These are phyloP conservation scores for Phymastichus coffea DNA, from an alignment of 1,140 invertebrate genomes.

Conservation along the genomic window DNA sequence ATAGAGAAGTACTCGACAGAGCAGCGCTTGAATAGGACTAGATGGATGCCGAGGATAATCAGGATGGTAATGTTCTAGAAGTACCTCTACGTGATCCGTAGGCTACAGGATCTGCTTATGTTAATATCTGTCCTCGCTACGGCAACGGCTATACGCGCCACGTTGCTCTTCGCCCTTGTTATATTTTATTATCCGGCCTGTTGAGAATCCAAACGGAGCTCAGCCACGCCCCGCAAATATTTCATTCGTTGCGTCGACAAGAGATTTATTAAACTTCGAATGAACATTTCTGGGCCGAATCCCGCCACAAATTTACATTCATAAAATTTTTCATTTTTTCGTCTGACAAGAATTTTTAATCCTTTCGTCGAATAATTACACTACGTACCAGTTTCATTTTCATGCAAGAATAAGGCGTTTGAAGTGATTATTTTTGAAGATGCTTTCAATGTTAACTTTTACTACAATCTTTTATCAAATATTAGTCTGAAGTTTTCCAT, in stretches of 20 bases:
- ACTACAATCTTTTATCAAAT: too few relatives aligned
- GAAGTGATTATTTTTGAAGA: too few relatives aligned
- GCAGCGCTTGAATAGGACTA: conserved; percentile 18
- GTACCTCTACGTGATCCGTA: conserved; percentile 40
- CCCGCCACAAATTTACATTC: too few relatives aligned
- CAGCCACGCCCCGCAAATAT: conserved; percentile 1
- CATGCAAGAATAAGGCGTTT: too few relatives aligned
- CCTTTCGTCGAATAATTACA: too few relatives aligned
- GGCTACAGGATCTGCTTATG: conserved; percentile 44
- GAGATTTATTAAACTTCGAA: too few relatives aligned
- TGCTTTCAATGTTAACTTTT: too few relatives aligned
- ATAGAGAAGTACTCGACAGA: neutral
- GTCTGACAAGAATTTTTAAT: too few relatives aligned
- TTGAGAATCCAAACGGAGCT: conserved; percentile 33
- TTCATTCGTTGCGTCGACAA: neutral
- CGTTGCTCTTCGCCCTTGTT: conserved; percentile 11
- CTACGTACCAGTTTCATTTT: too few relatives aligned
- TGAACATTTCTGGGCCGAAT: too few relatives aligned
- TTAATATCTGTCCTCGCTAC: conserved; percentile 40
- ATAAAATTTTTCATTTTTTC: too few relatives aligned
- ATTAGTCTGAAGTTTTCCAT: too few relatives aligned
- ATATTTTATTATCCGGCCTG: conserved; percentile 36
- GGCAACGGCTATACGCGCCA: neutral
- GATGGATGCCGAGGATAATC: conserved; percentile 39
- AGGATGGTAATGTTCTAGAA: conserved; percentile 43